A percentile compares a stretch with the other conserved stretches of the same genome.
phyloP scores from a whole-genome alignment of 1,140 invertebrate species.

The Leptopilina boulardi region DNA sequence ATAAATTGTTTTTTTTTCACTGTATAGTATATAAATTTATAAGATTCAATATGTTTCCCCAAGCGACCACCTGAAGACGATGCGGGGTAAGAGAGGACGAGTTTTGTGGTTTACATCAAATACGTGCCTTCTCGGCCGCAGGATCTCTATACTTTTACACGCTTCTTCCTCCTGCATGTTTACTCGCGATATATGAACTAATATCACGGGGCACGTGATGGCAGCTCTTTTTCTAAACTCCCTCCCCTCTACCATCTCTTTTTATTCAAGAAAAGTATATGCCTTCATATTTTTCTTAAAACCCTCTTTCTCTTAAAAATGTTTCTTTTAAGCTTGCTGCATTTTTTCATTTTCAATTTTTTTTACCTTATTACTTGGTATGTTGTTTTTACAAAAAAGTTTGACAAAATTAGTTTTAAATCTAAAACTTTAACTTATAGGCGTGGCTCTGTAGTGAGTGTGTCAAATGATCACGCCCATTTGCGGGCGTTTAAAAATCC shows the following conservation, averaged over 20 bases:
- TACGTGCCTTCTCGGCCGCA: constrained; percentile 57
- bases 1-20: constrained; percentile 67
- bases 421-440: no score
- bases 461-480: no score
- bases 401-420: no score
- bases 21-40: constrained; percentile 66
- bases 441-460: no score
- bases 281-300: not conserved
- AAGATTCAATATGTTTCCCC: constrained; percentile 71
- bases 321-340: no score
- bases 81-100: constrained; percentile 42
- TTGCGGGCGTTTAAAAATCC: no score
- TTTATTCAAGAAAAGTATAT: not conserved
- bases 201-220: constrained; percentile 58
- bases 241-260: not conserved
- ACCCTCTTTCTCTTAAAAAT: not conserved
- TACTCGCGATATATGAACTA: constrained; percentile 61
- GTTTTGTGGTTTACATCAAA: constrained; percentile 60
- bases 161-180: constrained; percentile 55
- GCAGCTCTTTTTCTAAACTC: constrained; percentile 14
- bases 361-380: no score
- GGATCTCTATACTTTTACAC: constrained; percentile 56
- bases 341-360: no score
- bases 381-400: no score
- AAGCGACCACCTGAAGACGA: constrained; percentile 54